These are phyloP conservation scores for Cynocephalus volans DNA, from an alignment of 2,113 vertebrate genomes.

Conservation along the genomic window DNA sequence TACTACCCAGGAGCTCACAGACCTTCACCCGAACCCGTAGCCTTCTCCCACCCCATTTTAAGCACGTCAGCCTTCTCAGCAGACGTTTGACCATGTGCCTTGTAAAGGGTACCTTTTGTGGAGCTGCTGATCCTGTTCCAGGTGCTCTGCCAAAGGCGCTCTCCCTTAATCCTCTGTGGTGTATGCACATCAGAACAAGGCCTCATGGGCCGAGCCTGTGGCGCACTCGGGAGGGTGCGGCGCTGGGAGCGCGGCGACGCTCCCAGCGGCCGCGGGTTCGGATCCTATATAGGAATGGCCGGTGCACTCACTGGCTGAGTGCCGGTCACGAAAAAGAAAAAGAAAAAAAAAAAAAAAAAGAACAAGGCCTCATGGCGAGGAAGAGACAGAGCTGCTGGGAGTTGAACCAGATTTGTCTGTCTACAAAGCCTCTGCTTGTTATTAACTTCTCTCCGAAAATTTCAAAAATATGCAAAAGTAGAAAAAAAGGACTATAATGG, in stretches of 20 bases:
- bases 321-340: too few relatives aligned
- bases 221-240: too few relatives aligned
- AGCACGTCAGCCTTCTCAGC: background rate
- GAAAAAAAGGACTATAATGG: background rate
- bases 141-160: background rate
- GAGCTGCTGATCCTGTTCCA: too few relatives aligned
- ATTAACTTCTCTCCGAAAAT: background rate
- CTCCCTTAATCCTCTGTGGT: background rate
- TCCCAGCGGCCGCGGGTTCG: too few relatives aligned
- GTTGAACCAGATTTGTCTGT: background rate
- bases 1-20: background rate
- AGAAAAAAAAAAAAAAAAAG: too few relatives aligned
- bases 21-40: background rate
- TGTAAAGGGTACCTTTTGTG: accelerated
- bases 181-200: background rate
- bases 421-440: background rate
- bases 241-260: too few relatives aligned
- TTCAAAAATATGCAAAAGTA: background rate
- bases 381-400: background rate
- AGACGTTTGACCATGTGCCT: accelerated
- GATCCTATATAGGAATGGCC: too few relatives aligned
- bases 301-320: too few relatives aligned
- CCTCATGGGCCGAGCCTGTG: too few relatives aligned
- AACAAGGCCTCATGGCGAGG: background rate
- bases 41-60: background rate